These are phyloP conservation scores for Ellobium chinense DNA, from an alignment of 2,888 invertebrate species.

Conservation along the genomic window DNA sequence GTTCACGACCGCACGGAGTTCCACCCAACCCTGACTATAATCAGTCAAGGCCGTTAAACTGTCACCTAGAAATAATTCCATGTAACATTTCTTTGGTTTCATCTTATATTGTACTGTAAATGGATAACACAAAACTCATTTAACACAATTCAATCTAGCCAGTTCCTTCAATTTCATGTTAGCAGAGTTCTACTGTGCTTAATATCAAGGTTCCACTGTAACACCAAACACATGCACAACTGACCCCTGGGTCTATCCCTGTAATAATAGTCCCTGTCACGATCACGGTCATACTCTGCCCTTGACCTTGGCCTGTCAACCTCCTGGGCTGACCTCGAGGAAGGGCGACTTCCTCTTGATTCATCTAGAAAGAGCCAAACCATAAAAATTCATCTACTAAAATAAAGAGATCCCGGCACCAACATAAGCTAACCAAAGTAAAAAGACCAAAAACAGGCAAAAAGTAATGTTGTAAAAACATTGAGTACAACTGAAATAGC, in stretches of 20 bases:
- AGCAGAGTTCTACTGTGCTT: neutral
- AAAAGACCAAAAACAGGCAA: too few species aligned
- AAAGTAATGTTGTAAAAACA: too few species aligned
- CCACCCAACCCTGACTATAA: too few species aligned
- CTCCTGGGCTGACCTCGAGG: slow-evolving; percentile 55
- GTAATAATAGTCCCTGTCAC: slow-evolving; percentile 42
- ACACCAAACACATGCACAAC: neutral
- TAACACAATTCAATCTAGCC: too few species aligned
- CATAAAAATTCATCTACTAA: neutral
- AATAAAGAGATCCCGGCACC: neutral
- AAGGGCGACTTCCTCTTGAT: slow-evolving; percentile 53
- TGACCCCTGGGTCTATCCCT: slow-evolving; percentile 55
- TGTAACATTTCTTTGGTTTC: too few species aligned
- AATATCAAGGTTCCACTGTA: neutral
- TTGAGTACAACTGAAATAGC: too few species aligned
- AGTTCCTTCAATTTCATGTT: too few species aligned
- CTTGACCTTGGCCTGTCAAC: slow-evolving; percentile 55
- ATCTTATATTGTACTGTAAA: too few species aligned
- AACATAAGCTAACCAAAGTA: neutral
- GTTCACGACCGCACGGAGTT: too few species aligned
- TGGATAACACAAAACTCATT: too few species aligned
- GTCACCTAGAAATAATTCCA: too few species aligned
- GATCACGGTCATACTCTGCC: slow-evolving; percentile 61
- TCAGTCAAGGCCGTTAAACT: too few species aligned
- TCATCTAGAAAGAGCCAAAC: slow-evolving; percentile 54